Conservation (phyloP, 1,140 invertebrate species). For the Aphidius gifuensis region DNA sequence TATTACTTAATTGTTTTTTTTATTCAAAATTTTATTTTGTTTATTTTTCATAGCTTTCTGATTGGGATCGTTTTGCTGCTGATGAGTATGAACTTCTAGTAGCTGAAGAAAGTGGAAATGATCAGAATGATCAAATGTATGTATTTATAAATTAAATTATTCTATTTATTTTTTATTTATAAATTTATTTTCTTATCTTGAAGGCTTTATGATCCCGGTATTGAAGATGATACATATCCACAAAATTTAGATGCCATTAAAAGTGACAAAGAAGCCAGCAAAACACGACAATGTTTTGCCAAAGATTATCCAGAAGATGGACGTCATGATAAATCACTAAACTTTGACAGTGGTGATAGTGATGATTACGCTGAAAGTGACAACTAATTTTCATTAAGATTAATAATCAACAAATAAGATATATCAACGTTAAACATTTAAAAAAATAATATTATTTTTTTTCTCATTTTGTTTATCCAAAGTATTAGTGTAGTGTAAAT, state of each 20-base stretch:
- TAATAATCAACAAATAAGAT: not conserved
- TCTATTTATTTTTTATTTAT: not conserved
- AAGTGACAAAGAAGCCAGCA: conserved; percentile 37
- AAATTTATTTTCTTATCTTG: not conserved
- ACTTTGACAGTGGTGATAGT: conserved; percentile 51
- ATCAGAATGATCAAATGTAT: conserved; percentile 80
- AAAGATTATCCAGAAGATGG: conserved; percentile 31
- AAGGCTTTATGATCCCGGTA: conserved; percentile 43
- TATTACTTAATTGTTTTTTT: not conserved
- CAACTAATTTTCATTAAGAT: conserved; percentile 35
- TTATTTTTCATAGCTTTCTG: conserved; percentile 72
- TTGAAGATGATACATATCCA: conserved; percentile 45
- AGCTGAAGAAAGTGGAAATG: conserved; percentile 89
- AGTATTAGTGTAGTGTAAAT: too few relatives aligned
- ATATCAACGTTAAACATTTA: not conserved
- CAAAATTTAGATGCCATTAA: conserved; percentile 44
- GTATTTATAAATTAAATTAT: conserved; percentile 35
- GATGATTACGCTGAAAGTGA: conserved; percentile 54
- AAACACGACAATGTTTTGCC: conserved; percentile 20
- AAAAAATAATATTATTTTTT: too few relatives aligned
- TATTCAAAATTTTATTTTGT: not conserved
- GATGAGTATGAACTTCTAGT: conserved; percentile 96
- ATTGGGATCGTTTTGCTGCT: conserved; percentile 98
- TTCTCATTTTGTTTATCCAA: too few relatives aligned
- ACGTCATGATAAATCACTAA: conserved; percentile 28